Evolutionary conservation across 1,140 invertebrate genomes (phyloP).

Genomic region (Megalonaias nervosa): DNA sequence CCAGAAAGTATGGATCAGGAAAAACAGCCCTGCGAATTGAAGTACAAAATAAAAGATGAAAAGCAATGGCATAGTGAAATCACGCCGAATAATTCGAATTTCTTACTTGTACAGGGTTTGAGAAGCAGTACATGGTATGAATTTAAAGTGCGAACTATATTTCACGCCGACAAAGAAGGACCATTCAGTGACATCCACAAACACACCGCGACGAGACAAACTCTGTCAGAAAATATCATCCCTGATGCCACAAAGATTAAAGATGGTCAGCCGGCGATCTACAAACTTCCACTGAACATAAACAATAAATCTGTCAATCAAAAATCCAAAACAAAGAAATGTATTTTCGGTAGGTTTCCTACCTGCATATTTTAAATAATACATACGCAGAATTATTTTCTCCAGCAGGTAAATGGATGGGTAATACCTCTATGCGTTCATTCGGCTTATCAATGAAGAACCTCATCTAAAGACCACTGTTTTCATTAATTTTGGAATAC

Average conservation of each 20-base stretch:
- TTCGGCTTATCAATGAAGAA: too few species aligned
- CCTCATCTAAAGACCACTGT: background rate
- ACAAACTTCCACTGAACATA: conserved; percentile 8
- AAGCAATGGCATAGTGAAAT: too few species aligned
- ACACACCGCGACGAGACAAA: conserved; percentile 9
- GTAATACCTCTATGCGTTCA: background rate
- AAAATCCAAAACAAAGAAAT: conserved; percentile 20
- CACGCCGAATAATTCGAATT: too few species aligned
- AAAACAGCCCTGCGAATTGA: too few species aligned
- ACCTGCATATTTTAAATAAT: background rate
- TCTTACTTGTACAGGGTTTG: too few species aligned
- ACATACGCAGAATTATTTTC: background rate
- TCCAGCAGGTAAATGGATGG: background rate
- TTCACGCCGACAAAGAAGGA: conserved; percentile 14
- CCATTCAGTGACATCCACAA: conserved; percentile 17
- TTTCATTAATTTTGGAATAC: too few species aligned
- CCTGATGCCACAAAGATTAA: background rate
- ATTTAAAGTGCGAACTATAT: background rate
- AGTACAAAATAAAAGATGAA: too few species aligned
- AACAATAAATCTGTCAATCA: conserved; percentile 4
- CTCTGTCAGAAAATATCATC: conserved; percentile 2
- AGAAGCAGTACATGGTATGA: too few species aligned
- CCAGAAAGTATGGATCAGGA: too few species aligned
- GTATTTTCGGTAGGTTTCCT: conserved; percentile 22
- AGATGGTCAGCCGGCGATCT: conserved; percentile 1